These are phyloP conservation scores for Nesogale talazaci DNA, from an alignment of 2,113 vertebrate genomes.

Conservation along the genomic window DNA sequence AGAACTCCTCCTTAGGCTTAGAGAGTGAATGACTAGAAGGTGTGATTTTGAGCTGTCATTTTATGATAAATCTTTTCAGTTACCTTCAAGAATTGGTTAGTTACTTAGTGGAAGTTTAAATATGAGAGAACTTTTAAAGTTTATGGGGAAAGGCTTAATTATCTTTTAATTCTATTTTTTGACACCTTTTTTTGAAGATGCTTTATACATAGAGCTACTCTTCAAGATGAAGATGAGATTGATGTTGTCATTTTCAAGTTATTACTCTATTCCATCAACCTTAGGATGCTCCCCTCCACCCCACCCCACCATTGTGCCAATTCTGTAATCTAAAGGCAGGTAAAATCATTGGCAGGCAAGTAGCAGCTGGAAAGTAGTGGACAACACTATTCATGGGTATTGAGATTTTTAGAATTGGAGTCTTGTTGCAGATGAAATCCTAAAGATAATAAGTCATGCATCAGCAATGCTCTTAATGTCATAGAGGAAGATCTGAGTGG, in stretches of 20 bases:
- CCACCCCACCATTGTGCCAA: not conserved
- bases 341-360: not conserved
- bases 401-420: not conserved
- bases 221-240: constrained; percentile 11
- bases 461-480: not conserved
- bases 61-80: constrained; percentile 13
- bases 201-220: not conserved
- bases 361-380: not conserved
- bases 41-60: not conserved
- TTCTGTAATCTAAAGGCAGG: constrained; percentile 4
- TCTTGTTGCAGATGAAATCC: not conserved
- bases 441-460: not conserved
- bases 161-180: too few species aligned
- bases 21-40: not conserved
- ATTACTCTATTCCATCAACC: not conserved
- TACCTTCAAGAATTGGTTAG: not conserved
- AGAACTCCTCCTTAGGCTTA: not conserved
- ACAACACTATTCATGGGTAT: not conserved
- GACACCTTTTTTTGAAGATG: too few species aligned
- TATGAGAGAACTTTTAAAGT: too few species aligned
- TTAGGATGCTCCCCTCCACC: not conserved
- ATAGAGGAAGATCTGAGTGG: not conserved
- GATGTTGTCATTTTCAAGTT: constrained; percentile 16
- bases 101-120: constrained; percentile 38
- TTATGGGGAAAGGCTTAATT: too few species aligned